Conservation (phyloP, 2,888 invertebrate genomes). For the Tinea pellionella region DNA sequence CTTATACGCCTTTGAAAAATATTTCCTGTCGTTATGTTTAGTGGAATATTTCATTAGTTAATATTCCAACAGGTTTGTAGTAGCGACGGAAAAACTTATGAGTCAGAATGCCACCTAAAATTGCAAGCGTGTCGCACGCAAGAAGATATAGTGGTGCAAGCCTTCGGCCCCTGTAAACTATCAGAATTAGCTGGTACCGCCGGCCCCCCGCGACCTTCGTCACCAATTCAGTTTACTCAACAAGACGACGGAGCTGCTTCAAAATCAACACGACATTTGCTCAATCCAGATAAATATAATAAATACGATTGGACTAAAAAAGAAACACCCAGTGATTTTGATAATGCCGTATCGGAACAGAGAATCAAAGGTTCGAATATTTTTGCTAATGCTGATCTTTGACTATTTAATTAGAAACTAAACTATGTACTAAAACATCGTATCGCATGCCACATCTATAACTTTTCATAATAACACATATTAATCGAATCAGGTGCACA, state of each 20-base stretch:
- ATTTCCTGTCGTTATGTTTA: neutral
- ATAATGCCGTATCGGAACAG: constrained; percentile 46
- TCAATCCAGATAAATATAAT: constrained; percentile 75
- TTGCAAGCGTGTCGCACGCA: constrained; percentile 86
- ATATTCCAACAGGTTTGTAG: constrained; percentile 72
- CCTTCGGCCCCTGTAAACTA: constrained; percentile 80
- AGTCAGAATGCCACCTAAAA: constrained; percentile 85
- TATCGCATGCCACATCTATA: neutral
- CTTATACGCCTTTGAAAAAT: neutral
- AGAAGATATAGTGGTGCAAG: constrained; percentile 81
- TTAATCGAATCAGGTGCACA: constrained; percentile 29
- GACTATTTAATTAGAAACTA: neutral
- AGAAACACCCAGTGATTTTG: constrained; percentile 62
- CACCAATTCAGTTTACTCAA: constrained; percentile 82
- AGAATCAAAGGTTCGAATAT: constrained; percentile 49
- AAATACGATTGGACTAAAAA: constrained; percentile 71
- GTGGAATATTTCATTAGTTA: no score
- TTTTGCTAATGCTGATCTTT: neutral
- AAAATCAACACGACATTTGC: constrained; percentile 83
- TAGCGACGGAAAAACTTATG: constrained; percentile 83
- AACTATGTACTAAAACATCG: neutral
- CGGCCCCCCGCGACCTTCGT: constrained; percentile 80
- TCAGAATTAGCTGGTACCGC: constrained; percentile 79
- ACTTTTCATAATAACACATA: neutral
- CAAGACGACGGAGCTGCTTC: constrained; percentile 82